Base-by-base conservation (phyloP, 2,797 vertebrate genomes). In the Scleropages formosus region DNA sequence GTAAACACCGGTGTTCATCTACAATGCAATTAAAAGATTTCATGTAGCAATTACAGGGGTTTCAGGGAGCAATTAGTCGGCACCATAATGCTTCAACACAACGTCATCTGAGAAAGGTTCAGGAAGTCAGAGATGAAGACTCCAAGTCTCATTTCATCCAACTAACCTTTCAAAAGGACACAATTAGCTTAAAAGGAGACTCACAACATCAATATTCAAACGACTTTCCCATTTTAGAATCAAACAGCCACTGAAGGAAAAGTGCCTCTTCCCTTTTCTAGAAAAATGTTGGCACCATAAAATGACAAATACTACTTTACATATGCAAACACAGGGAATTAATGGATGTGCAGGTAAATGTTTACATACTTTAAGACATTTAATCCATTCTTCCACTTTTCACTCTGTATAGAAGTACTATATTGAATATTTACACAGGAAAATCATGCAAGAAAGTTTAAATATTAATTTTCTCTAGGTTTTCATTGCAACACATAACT, bases 1-100 rank as follows among this genome's bases (percentile, higher is more conserved):
- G 47, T 67, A 75, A 78, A 72, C 68, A 44, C 73, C 75, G 18
- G 76, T 67, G 80, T 72, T 74, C 71, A 80, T 77, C 82, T 81
- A 78, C 80, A 76, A 79, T 77, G 79, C 72, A 78, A 69, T 76
- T 70, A 76, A 63, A 77, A 74, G 66, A 66, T 80, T 76, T 66
- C 26, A 27, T 75, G 74, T 6, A n/a, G 71, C 77, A 77, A 77
- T 82, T 82, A 80, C 47, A 26, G 4, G 46, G 67, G 60, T 71
- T 76, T 71, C 62, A 62, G 51, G 39, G 51, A 47, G 58, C 59
- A 53, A 63, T 70, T 71, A 47, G n/a, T 63, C 3, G 15, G 59
- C 59, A 20, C 46, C 39, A 68, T 61, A 24, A 10, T 61, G 65
- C 15, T 68, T 47, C n/a, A 26, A 58, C 22, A 47, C 27, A 61